phyloP scores from a whole-genome alignment of 2,113 vertebrate species.

The Rhinogobius similis region DNA sequence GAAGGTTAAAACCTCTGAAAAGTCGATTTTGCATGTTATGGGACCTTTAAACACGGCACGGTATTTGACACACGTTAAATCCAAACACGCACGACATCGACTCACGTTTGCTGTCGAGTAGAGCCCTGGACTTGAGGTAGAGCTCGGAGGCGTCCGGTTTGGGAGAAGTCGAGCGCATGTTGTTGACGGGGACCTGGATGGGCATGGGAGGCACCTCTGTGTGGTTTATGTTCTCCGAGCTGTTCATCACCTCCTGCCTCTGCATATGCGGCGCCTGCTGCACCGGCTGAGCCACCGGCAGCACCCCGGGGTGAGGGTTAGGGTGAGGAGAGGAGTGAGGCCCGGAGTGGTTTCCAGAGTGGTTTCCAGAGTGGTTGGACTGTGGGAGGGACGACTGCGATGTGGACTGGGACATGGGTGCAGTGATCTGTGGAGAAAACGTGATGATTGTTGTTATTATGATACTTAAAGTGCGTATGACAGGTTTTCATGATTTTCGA shows the following conservation, averaged over 20 bases:
- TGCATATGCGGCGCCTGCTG: slow-evolving; percentile 47
- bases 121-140: slow-evolving; percentile 92
- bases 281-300: slow-evolving; percentile 23
- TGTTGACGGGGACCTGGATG: slow-evolving; percentile 81
- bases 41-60: no score
- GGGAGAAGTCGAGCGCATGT: slow-evolving; percentile 83
- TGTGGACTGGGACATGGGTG: slow-evolving; percentile 44
- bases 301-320: slow-evolving; percentile 22
- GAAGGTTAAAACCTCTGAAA: no score
- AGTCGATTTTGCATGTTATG: no score
- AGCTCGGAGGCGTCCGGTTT: slow-evolving; percentile 93
- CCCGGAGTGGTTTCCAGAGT: neutral
- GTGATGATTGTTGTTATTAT: neutral
- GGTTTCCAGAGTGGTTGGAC: slow-evolving; percentile 29
- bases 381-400: slow-evolving; percentile 44
- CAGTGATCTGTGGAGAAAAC: slow-evolving; percentile 52
- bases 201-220: slow-evolving; percentile 82
- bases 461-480: no score
- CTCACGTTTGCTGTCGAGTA: slow-evolving; percentile 95
- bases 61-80: no score
- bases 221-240: slow-evolving; percentile 79
- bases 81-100: no score
- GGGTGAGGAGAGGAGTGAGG: neutral
- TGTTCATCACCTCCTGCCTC: slow-evolving; percentile 82
- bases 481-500: no score